Conservation (phyloP, 2,888 invertebrate species). For the Philopedon plagiatum region DNA sequence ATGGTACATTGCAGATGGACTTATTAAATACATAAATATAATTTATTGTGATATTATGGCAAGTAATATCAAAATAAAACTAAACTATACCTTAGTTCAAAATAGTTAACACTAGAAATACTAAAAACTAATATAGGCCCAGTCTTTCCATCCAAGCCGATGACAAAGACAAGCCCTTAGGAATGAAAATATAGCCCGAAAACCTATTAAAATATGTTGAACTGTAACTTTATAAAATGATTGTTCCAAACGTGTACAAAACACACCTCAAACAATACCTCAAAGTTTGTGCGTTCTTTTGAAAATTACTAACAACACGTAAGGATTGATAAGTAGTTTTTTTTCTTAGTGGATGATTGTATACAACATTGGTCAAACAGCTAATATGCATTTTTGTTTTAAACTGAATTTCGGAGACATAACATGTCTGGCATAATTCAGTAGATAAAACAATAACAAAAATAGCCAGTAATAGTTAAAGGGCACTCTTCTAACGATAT, state of each 20-base stretch:
- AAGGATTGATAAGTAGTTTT: not conserved
- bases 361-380: not conserved
- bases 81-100: not conserved
- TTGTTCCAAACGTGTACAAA: slow-evolving; percentile 1
- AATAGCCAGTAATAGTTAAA: not conserved
- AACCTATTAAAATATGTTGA: slow-evolving; percentile 20
- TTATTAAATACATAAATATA: not conserved
- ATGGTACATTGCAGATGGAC: no score
- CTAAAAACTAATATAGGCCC: slow-evolving; percentile 10
- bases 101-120: slow-evolving; percentile 7
- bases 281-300: slow-evolving; percentile 12
- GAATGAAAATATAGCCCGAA: slow-evolving; percentile 1
- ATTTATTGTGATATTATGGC: not conserved
- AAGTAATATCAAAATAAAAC: not conserved
- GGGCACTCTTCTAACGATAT: not conserved
- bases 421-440: not conserved
- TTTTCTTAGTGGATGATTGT: not conserved
- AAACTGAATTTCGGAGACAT: not conserved
- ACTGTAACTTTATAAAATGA: slow-evolving; percentile 19
- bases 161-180: not conserved
- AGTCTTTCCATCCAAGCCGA: not conserved
- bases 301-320: not conserved
- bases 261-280: not conserved
- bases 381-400: not conserved
- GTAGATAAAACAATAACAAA: not conserved